Base-by-base conservation (phyloP, 2,113 vertebrate genomes). In the Centropus bengalensis region DNA sequence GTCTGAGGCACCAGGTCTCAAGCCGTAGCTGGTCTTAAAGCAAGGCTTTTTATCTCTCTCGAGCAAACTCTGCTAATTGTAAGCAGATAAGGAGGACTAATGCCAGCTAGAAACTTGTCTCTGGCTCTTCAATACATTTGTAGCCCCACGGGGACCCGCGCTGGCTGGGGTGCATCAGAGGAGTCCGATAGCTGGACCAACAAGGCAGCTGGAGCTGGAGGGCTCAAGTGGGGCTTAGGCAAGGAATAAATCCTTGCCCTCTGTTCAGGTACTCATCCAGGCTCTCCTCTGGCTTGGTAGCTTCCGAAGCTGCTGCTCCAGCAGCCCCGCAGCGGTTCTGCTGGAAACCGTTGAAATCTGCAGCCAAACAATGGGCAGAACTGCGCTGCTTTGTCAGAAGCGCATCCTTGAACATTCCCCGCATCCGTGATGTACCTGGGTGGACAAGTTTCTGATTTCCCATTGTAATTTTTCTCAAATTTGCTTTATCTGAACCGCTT, bases 381-480 rank as follows among this genome's bases (percentile, higher is more conserved):
- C 14, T 44, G 52, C 3, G 6, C 18, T 77, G 24, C 40, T 85
- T 30, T 64, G 78, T 85, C 55, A 66, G 51, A 71, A 93, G 52
- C 56, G 69, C 0, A 2, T 79, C 81, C 83, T 93, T 92, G 82
- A 91, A 59, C 1, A 8, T 93, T 82, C 66, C 36, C 59, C 36
- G 38, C 64, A 22, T 77, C 78, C 1, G 1, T 63, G 60, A 47
- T 44, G 44, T 79, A 71, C 74, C 58, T 73, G 70, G 24, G 58
- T 36, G 67, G 42, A 58, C 45, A 30, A 81, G 36, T 67, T 88
- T 80, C 45, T 60, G 24, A 70, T 69, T 80, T 94, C 26, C 55
- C 47, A 27, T 67, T 42, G 45, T 88, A 66, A 51, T 66, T 96
- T 96, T 82, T 77, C 63, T 88, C 82, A 55, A 11, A 81, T 82